These are phyloP conservation scores for Mechanitis messenoides DNA, from an alignment of 2,888 invertebrate genomes.

Conservation along the genomic window DNA sequence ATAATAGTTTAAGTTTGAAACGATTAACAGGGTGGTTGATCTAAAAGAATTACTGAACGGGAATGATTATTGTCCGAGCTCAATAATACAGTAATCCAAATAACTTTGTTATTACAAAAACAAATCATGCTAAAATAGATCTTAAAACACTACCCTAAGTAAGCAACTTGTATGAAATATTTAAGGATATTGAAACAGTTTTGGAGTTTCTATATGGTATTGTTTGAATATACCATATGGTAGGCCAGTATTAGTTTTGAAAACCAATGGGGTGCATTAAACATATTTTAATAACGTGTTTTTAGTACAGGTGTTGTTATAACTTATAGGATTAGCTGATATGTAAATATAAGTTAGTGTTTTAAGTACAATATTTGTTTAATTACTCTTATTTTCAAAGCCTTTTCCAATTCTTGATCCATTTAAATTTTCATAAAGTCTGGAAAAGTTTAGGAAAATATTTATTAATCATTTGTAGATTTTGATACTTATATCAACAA, in stretches of 20 bases:
- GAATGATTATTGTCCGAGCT: slow-evolving; percentile 61
- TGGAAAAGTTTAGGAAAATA: no score
- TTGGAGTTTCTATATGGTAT: slow-evolving; percentile 29
- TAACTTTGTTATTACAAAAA: slow-evolving; percentile 7
- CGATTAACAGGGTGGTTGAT: slow-evolving; percentile 72
- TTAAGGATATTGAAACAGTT: slow-evolving; percentile 7
- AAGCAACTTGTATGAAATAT: slow-evolving; percentile 13
- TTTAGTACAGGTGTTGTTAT: slow-evolving; percentile 37
- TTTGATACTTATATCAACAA: no score
- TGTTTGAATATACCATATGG: slow-evolving; percentile 68
- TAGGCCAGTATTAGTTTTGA: slow-evolving; percentile 53
- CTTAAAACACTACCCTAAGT: slow-evolving; percentile 9
- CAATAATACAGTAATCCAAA: slow-evolving; percentile 40
- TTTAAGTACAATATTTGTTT: slow-evolving; percentile 13
- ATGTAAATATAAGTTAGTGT: slow-evolving; percentile 19
- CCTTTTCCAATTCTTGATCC: no score
- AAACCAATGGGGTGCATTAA: slow-evolving; percentile 48
- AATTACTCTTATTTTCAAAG: not conserved
- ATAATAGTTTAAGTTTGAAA: slow-evolving; percentile 44
- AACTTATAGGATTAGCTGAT: slow-evolving; percentile 36
- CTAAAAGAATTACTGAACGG: slow-evolving; percentile 61
- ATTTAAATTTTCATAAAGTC: no score
- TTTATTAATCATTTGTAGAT: no score
- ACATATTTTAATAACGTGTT: slow-evolving; percentile 60
- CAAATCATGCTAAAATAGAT: slow-evolving; percentile 11